Evolutionary conservation across 2,888 invertebrate species (phyloP).

Genomic region (Doris montereyensis): DNA sequence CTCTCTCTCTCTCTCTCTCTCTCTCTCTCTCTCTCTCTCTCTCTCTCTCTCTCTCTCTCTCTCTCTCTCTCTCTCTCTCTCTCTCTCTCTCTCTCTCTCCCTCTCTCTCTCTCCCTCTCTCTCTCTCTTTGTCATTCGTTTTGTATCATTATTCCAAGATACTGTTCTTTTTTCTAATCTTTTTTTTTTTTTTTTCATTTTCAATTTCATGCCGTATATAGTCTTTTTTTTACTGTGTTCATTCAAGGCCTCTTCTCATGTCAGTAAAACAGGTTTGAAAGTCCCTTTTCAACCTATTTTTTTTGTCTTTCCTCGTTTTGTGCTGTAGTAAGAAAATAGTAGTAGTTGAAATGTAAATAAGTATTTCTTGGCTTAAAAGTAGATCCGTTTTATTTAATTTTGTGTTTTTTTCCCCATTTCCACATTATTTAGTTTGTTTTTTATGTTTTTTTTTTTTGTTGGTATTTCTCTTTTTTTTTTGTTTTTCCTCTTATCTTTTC

Average conservation of each 20-base stretch:
- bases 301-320: too few relatives aligned
- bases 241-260: too few relatives aligned
- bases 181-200: not conserved
- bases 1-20: not conserved
- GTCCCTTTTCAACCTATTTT: too few relatives aligned
- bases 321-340: too few relatives aligned
- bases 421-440: too few relatives aligned
- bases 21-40: too few relatives aligned
- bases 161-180: not conserved
- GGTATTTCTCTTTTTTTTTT: not conserved
- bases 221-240: not conserved
- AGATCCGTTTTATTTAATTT: too few relatives aligned
- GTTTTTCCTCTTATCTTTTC: not conserved
- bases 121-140: not conserved
- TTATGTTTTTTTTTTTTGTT: too few relatives aligned
- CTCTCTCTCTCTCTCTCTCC: not conserved
- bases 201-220: not conserved
- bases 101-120: not conserved
- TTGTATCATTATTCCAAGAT: not conserved
- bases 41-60: not conserved
- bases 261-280: too few relatives aligned
- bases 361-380: too few relatives aligned
- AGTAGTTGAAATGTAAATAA: too few relatives aligned
- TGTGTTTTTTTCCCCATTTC: too few relatives aligned
- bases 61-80: not conserved